Percentiles rank a stretch among this genome's conserved stretches.
phyloP scores from a whole-genome alignment of 2,113 vertebrate genomes.

The Nyctereutes procyonoides region DNA sequence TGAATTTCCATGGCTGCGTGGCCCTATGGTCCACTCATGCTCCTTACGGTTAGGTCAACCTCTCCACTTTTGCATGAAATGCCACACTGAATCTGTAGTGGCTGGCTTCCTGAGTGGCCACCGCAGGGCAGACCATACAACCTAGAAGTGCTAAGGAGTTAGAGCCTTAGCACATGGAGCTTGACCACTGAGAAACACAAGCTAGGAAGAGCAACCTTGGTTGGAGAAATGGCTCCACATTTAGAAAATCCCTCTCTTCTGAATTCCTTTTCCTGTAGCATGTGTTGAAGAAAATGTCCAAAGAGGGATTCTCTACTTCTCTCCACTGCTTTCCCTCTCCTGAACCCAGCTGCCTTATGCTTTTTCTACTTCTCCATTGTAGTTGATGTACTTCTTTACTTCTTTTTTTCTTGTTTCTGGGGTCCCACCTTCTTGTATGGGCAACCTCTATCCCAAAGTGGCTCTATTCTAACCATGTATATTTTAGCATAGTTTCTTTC shows the following conservation, averaged over 20 bases:
- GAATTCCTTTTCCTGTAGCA: neutral
- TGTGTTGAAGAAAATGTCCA: neutral
- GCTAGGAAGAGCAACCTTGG: neutral
- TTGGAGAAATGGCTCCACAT: neutral
- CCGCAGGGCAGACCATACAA: neutral
- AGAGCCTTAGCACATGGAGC: neutral
- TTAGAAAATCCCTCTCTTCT: neutral
- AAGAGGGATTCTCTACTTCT: neutral
- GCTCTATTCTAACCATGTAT: neutral
- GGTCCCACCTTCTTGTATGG: neutral
- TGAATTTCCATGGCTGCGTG: neutral
- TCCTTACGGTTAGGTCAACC: neutral
- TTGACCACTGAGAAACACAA: neutral
- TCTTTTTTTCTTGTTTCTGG: neutral
- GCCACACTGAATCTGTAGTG: neutral
- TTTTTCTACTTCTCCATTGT: neutral
- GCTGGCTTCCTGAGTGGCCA: neutral
- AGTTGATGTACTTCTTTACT: neutral
- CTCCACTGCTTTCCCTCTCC: neutral
- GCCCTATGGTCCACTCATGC: neutral
- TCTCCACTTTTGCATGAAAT: neutral
- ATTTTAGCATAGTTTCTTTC: neutral
- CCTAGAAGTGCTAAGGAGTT: neutral
- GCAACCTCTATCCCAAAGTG: neutral
- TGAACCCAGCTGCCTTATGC: neutral